Evolutionary conservation across 2,888 invertebrate genomes (phyloP), one percentile per base, ranked within the genome.

Genomic region (Cactoblastis cactorum): DNA sequence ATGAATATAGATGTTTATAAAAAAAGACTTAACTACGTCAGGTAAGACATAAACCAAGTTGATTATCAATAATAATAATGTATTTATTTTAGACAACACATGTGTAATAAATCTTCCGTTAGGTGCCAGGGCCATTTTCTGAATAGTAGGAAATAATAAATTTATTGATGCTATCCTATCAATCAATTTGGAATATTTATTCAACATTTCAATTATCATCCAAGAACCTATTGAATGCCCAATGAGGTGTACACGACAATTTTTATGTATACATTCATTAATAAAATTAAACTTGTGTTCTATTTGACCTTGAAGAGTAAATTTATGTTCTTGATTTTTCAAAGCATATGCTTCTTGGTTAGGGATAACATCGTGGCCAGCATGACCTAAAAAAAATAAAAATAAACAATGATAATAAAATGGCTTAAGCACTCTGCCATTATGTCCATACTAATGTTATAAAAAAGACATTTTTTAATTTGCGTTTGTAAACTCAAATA

Each of bases 171-270:
- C 77, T 32, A 95, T 73, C 62, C 90, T 90, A 22, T 82, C 65
- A 63, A 90, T 76, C 65, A 95, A 78, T 24, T 83, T 71, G 3
- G 91, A 83, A 56, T 83, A 63, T 56, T 92, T 82, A 59, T 94
- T 91, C 22, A 97, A 74, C 63, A 96, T 73, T 70, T 97, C 94
- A 51, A 97, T 72, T 55, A 93, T 91, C 68, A 97, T 93, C 92
- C 97, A 96, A 49, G 94, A 92, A 2, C 98, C 98, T 68, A 98
- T 96, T 0, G 98, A 98, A 89, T 98, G 98, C 1, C 96, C 97
- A 61, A 98, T 91, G 34, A 98, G 81, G 77, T 96, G 94, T 35
- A 98, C 76, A 71, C 91, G 93, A n/a, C 94, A 92, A 67, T 92
- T 89, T 56, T 90, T 78, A 50, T 96, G 95, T 57, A 97, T 90